Evolutionary conservation across 1,140 invertebrate genomes (phyloP), one percentile per base, ranked within the genome.

Genomic region (Apis cerana): DNA sequence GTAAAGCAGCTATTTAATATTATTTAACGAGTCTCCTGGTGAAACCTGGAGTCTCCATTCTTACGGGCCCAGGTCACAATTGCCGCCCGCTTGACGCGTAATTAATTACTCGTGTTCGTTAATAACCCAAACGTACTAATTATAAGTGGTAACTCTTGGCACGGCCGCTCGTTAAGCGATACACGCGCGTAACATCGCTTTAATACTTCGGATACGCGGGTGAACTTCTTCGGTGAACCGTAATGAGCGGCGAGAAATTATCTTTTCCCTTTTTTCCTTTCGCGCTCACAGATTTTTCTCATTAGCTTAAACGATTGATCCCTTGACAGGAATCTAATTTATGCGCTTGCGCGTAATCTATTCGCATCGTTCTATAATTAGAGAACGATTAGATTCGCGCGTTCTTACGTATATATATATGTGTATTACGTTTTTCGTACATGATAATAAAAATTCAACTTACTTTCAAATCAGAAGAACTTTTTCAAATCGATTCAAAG

Each of bases 21-120:
- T 84, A 84, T 84, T 84, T 84, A 80, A 81, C 82, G 82, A 80
- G 70, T 74, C 82, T 74, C 78, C 67, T 56, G 81, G 12, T 80
- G 64, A 56, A 84, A 74, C 77, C 70, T 74, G 77, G 59, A 64
- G 75, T 75, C 59, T 48, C 56, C 48, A 75, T 84, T 82, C 75
- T 84, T 84, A 61, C 56, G 21, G 8, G 56, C 4, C 48, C 56
- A 19, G 33, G 70, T 21, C 50, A 80, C 82, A 80, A 82, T 82
- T 11, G 78, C 56, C 21, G 13, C 54, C 82, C 70, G 70, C 78
- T 84, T 84, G 77, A 80, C 82, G 78, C 70, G 82, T 80, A 84
- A 84, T 82, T 82, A 82, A 82, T 84, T 84, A 84, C 78, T 80
- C 82, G 78, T 75, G 69, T 84, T 84, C 82, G 82, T 84, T 84